phyloP scores from a whole-genome alignment of 2,888 invertebrate species.

The Cenopis cana region DNA sequence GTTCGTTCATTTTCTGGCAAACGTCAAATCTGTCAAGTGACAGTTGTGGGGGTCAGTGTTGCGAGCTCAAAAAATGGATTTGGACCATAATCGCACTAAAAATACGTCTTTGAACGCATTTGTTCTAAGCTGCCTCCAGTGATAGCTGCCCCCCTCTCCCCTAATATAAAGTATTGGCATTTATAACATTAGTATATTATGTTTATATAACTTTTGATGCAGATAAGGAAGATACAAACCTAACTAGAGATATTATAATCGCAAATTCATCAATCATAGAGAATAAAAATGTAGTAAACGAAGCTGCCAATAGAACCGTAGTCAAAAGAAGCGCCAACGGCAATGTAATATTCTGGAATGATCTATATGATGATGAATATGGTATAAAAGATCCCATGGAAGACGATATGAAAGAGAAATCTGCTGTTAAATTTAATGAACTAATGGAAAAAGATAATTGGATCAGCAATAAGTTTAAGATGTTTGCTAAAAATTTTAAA shows the following conservation, averaged over 20 bases:
- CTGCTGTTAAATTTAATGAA: slow-evolving; percentile 52
- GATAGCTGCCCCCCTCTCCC: no score
- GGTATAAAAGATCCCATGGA: slow-evolving; percentile 64
- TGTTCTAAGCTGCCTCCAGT: no score
- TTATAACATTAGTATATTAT: no score
- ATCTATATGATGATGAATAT: slow-evolving; percentile 76
- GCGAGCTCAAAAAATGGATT: no score
- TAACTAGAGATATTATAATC: slow-evolving; percentile 12
- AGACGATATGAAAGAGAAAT: slow-evolving; percentile 55
- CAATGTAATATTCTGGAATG: slow-evolving; percentile 71
- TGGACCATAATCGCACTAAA: no score
- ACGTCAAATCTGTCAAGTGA: no score
- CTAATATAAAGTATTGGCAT: no score
- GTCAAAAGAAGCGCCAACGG: slow-evolving; percentile 65
- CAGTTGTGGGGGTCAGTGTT: no score
- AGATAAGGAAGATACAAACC: slow-evolving; percentile 2
- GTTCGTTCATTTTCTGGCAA: no score
- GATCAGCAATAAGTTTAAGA: slow-evolving; percentile 65
- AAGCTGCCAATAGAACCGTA: slow-evolving; percentile 52
- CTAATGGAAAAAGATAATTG: slow-evolving; percentile 62
- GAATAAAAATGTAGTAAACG: not conserved
- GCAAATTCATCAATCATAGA: slow-evolving; percentile 8
- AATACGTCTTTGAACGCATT: no score
- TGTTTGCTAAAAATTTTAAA: slow-evolving; percentile 51
- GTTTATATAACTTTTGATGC: not conserved